Percentiles rank a stretch among this genome's conserved stretches.
These are phyloP conservation scores for Drosophila elegans DNA, from an alignment of 1,140 invertebrate genomes.

Conservation along the genomic window DNA sequence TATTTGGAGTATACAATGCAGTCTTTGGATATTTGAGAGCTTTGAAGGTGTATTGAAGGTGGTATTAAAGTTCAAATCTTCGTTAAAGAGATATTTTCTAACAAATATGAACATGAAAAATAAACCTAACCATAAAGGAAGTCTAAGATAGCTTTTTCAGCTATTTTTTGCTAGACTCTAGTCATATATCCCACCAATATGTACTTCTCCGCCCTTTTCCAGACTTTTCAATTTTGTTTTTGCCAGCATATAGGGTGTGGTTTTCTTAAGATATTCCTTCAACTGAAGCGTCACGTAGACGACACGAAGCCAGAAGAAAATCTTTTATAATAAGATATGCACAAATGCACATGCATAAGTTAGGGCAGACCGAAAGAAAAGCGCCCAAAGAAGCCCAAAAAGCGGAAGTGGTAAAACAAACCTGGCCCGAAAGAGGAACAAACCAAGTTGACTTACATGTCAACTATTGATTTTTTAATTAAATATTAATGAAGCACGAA, in stretches of 20 bases:
- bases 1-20: too few relatives aligned
- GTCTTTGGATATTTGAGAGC: too few relatives aligned
- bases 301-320: conserved; percentile 53
- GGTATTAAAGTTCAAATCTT: background rate
- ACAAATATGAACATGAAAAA: too few relatives aligned
- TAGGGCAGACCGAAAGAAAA: conserved; percentile 39
- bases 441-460: conserved; percentile 73
- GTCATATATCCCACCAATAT: background rate
- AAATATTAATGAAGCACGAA: conserved; percentile 83
- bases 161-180: background rate
- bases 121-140: too few relatives aligned
- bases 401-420: conserved; percentile 18
- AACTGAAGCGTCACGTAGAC: conserved; percentile 70
- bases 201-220: background rate
- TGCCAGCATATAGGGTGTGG: conserved; percentile 34
- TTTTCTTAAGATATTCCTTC: conserved; percentile 17
- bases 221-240: conserved; percentile 21
- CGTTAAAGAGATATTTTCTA: background rate
- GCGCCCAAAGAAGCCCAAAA: conserved; percentile 9
- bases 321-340: conserved; percentile 80
- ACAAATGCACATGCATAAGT: conserved; percentile 77
- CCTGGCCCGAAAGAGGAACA: conserved; percentile 34
- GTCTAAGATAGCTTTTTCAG: background rate
- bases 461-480: conserved; percentile 84
- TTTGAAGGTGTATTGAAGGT: too few relatives aligned